Evolutionary conservation across 2,797 vertebrate genomes (phyloP), one percentile per base, ranked within the genome.

Genomic region (Silurus aristotelis): DNA sequence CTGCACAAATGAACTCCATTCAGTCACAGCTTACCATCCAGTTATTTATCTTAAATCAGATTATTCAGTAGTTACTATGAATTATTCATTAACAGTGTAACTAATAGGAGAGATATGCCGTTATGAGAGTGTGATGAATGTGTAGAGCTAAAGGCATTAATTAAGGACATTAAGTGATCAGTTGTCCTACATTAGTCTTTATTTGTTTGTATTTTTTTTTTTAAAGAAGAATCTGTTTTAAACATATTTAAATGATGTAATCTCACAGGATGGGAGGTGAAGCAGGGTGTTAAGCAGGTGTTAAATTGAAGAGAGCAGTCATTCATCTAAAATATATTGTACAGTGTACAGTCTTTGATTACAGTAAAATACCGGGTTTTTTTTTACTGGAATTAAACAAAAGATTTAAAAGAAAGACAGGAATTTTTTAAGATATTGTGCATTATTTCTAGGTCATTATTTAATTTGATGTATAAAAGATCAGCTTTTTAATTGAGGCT

Each of bases 91-190:
- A 80, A 67, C 8, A 31, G 15, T 3, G n/a, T 67, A 80, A 67
- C 46, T 67, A 66, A 67, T 55, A 55, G 20, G 46, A 67, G 31
- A 80, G 63, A 10, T 67, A 67, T 20, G 79, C 12, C 55, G n/a
- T 80, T 80, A 67, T 80, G 63, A 67, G 46, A 80, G 46, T 67
- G 52, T 67, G 63, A 80, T 67, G 64, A 80, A 80, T 67, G 63
- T 31, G n/a, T 31, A 25, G 46, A 14, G 46, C 79, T 80, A 10
- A 55, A 67, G 46, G 46, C 79, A 27, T 80, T 80, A 80, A 80
- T 80, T 52, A 38, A 38, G 38, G 38, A 38, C 38, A 38, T 38
- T 38, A 67, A 80, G 78, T 6, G 25, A 48, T 67, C 6, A 46
- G 66, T 66, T 67, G 78, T 55, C 79, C 67, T 20, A 13, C 25